These are phyloP conservation scores for Ectropis crepuscularia DNA, from an alignment of 2,888 invertebrate genomes.

Conservation along the genomic window DNA sequence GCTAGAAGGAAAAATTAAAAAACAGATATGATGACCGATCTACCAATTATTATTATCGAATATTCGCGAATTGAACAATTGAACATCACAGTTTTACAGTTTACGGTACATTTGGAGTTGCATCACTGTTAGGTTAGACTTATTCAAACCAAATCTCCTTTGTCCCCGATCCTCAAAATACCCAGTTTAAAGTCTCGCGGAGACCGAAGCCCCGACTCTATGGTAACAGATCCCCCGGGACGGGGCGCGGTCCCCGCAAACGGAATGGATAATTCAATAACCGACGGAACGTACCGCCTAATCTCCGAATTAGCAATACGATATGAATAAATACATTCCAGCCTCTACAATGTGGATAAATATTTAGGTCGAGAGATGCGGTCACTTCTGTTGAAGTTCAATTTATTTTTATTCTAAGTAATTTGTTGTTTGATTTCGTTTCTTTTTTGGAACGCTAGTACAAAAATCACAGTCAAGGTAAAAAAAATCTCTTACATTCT, in stretches of 20 bases:
- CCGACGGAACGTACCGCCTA: conserved; percentile 77
- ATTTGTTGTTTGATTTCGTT: too few relatives aligned
- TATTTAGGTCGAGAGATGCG: conserved; percentile 17
- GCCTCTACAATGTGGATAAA: conserved; percentile 32
- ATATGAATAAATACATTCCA: conserved; percentile 82
- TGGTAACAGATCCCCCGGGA: conserved; percentile 61
- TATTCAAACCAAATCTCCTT: neutral
- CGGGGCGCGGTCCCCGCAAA: conserved; percentile 65
- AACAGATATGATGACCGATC: too few relatives aligned
- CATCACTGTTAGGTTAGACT: neutral
- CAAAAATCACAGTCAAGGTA: too few relatives aligned
- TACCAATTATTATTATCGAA: too few relatives aligned
- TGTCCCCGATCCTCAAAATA: conserved; percentile 34
- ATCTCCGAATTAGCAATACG: conserved; percentile 83
- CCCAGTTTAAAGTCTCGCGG: conserved; percentile 7
- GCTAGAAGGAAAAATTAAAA: too few relatives aligned
- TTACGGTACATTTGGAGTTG: too few relatives aligned
- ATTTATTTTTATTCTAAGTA: neutral
- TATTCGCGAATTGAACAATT: neutral
- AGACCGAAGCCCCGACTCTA: conserved; percentile 24
- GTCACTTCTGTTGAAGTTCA: conserved; percentile 5
- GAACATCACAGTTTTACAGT: neutral
- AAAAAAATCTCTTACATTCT: too few relatives aligned
- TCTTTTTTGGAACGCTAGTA: too few relatives aligned
- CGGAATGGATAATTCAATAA: conserved; percentile 83